A percentile compares a stretch with the other conserved stretches of the same genome.
Evolutionary conservation across 2,113 vertebrate species (phyloP).

Genomic region (rabbit (Oryctolagus cuniculus)): DNA sequence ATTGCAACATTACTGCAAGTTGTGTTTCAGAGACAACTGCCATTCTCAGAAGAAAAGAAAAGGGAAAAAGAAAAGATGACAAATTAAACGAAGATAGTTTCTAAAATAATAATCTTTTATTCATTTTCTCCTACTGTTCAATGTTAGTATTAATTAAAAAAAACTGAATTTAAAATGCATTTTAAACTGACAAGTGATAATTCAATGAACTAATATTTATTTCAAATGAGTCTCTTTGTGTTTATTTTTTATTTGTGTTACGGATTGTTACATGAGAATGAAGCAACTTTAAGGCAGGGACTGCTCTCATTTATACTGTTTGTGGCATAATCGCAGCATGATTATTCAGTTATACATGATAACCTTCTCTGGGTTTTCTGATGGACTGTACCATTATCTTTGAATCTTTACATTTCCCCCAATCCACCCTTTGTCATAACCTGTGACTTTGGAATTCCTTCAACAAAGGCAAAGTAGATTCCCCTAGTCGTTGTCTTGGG

Average conservation of each 20-base stretch:
- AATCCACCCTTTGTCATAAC: too few relatives aligned
- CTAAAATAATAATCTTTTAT: not conserved
- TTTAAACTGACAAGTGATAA: not conserved
- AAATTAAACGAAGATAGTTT: not conserved
- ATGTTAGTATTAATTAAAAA: not conserved
- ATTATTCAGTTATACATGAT: not conserved
- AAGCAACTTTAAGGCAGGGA: not conserved
- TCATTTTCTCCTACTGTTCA: not conserved
- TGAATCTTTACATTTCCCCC: not conserved
- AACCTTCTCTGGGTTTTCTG: not conserved
- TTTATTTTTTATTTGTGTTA: not conserved
- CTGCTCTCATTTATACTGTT: not conserved
- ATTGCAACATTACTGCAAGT: too few relatives aligned
- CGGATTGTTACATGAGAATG: not conserved
- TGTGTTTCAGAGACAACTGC: not conserved
- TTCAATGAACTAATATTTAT: not conserved
- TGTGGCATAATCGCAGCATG: not conserved
- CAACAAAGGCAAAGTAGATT: not conserved
- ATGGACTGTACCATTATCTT: not conserved
- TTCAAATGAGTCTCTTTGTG: not conserved
- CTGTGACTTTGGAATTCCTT: not conserved
- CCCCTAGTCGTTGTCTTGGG: not conserved
- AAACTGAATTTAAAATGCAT: not conserved
- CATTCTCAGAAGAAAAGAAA: too few relatives aligned
- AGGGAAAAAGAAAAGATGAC: not conserved